Conservation (phyloP, 2,797 vertebrate genomes). For the Ctenochaetus hawaiiensis region DNA sequence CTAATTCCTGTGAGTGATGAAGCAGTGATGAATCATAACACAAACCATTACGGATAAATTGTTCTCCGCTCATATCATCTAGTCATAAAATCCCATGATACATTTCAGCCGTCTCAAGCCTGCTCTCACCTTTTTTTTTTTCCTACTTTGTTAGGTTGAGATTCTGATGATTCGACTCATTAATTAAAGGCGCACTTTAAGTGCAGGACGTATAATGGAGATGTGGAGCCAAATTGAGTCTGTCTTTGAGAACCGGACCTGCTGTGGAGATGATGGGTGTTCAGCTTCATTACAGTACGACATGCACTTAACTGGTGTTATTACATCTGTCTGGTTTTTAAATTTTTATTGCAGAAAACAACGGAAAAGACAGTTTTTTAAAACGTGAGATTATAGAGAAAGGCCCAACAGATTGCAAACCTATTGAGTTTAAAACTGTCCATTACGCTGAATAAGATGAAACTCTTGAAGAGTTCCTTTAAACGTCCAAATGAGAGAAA, state of each 20-base stretch:
- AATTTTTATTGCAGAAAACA: slow-evolving; percentile 19
- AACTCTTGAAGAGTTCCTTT: slow-evolving; percentile 18
- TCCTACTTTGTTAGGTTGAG: slow-evolving; percentile 61
- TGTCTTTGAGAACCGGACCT: slow-evolving; percentile 45
- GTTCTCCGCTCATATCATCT: slow-evolving; percentile 44
- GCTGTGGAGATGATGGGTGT: slow-evolving; percentile 33
- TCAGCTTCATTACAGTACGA: slow-evolving; percentile 35
- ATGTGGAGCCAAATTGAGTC: slow-evolving; percentile 55
- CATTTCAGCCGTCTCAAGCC: slow-evolving; percentile 51
- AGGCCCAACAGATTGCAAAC: background rate
- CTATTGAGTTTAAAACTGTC: background rate
- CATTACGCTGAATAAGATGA: background rate
- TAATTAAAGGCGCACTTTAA: slow-evolving; percentile 61
- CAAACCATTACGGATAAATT: slow-evolving; percentile 46
- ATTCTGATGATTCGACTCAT: slow-evolving; percentile 72
- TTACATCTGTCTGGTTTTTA: slow-evolving; percentile 24
- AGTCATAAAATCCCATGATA: slow-evolving; percentile 59
- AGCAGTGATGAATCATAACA: slow-evolving; percentile 23
- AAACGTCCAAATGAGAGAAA: background rate
- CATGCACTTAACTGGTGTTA: slow-evolving; percentile 34
- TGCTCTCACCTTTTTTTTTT: slow-evolving; percentile 35
- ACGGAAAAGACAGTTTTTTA: background rate
- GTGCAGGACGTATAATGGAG: slow-evolving; percentile 55
- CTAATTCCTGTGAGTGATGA: slow-evolving; percentile 28
- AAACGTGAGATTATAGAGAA: background rate